Percentiles rank a stretch among this genome's conserved stretches.
These are phyloP conservation scores for Chrysolina americana DNA, from an alignment of 2,888 invertebrate species.

Conservation along the genomic window DNA sequence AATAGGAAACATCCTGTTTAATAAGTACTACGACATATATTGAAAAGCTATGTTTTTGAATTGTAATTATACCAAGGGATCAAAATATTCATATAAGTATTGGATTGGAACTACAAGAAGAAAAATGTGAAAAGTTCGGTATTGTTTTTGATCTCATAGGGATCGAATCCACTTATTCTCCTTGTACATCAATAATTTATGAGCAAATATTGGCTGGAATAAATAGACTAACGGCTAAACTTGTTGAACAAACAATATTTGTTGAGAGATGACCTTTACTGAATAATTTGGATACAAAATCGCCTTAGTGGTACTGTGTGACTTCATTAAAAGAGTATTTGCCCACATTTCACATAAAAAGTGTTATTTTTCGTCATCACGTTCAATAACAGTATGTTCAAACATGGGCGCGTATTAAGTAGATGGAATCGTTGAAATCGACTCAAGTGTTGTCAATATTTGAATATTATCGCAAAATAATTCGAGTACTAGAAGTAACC, in stretches of 20 bases:
- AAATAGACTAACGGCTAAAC: slow-evolving; percentile 31
- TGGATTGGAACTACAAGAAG: no score
- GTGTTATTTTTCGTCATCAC: not conserved
- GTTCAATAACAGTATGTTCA: not conserved
- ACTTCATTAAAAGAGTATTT: slow-evolving; percentile 27
- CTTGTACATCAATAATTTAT: not conserved
- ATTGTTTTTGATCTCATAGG: no score
- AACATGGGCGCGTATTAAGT: slow-evolving; percentile 8
- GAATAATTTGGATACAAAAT: slow-evolving; percentile 32
- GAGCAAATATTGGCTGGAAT: slow-evolving; percentile 7
- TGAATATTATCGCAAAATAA: not conserved
- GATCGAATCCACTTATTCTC: not conserved
- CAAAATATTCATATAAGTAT: no score
- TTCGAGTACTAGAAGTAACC: not conserved
- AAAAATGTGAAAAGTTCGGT: no score
- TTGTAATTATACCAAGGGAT: no score
- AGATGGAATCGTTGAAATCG: not conserved
- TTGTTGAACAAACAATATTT: slow-evolving; percentile 34
- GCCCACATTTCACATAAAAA: slow-evolving; percentile 20
- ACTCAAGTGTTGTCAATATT: not conserved
- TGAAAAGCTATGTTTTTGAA: no score
- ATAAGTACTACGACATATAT: no score
- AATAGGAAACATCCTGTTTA: no score
- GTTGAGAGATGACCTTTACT: slow-evolving; percentile 36
- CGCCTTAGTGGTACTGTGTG: not conserved